A percentile compares a stretch with the other conserved stretches of the same genome.
phyloP scores from a whole-genome alignment of 2,888 invertebrate species.

The Cosmopolites sordidus region DNA sequence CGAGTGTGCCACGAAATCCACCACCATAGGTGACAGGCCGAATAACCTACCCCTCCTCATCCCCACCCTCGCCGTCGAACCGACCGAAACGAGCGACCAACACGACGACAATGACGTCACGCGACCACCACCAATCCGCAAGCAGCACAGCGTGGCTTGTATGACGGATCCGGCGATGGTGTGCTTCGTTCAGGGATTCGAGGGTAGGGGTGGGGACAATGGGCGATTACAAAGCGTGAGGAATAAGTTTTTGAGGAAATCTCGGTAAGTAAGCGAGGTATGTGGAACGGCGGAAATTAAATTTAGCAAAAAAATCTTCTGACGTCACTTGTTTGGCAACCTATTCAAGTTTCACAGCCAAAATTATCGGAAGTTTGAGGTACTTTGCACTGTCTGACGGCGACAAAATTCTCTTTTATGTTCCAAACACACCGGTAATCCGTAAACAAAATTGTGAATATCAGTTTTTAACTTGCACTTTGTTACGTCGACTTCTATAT shows the following conservation, averaged over 20 bases:
- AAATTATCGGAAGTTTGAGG: background rate
- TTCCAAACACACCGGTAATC: too few relatives aligned
- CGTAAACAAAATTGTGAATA: too few relatives aligned
- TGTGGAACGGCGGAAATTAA: too few relatives aligned
- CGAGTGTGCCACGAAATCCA: background rate
- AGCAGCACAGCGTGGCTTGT: constrained; percentile 32
- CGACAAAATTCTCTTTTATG: constrained; percentile 1
- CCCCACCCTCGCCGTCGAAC: constrained; percentile 10
- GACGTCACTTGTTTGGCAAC: constrained; percentile 1
- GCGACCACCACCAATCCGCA: constrained; percentile 18
- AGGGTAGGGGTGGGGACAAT: constrained; percentile 14
- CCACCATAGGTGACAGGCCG: constrained; percentile 22
- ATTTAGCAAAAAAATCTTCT: too few relatives aligned
- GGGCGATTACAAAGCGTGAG: constrained; percentile 17
- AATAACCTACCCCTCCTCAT: constrained; percentile 15
- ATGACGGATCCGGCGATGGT: constrained; percentile 47
- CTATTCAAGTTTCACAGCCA: background rate
- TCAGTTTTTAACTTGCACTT: too few relatives aligned
- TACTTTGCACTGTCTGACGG: constrained; percentile 2
- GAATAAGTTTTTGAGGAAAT: constrained; percentile 21
- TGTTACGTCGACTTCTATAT: too few relatives aligned
- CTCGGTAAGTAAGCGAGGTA: constrained; percentile 25
- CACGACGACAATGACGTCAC: constrained; percentile 2
- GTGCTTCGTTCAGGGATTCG: constrained; percentile 25
- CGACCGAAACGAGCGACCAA: constrained; percentile 5